Evolutionary conservation across 2,113 vertebrate genomes (phyloP), one percentile per base, ranked within the genome.

Genomic region (Telmatochromis brachygnathus): DNA sequence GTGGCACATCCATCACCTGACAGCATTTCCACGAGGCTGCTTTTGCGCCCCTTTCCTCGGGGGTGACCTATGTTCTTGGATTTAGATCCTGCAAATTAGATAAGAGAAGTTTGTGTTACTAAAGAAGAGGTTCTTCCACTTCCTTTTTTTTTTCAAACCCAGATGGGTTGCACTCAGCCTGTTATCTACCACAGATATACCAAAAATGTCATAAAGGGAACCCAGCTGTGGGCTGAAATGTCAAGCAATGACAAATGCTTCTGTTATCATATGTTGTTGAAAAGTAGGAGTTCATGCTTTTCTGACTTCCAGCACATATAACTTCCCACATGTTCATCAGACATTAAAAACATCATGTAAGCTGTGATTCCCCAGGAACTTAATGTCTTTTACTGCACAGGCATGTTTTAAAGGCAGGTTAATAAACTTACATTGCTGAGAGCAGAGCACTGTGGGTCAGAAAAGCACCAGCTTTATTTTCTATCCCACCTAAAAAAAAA

Each of bases 341-440:
- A 73, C 68, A 45, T 73, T 45, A 73, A 73, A 73, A 45, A 26
- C 37, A 26, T 14, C 42, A 19, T 49, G 39, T 73, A 17, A 73
- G 39, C 39, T 47, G 14, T 0, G 0, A 11, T 75, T 62, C 39
- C 0, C 5, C 6, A 19, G 39, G 14, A 26, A 26, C 3, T 4
- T 73, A 73, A 60, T 30, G 56, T 30, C 2, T 30, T 0, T 60
- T 30, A 60, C 56, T 60, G 26, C 26, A 60, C 56, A 30, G 26
- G 0, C 26, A 30, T 3, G 56, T 60, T 60, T 60, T 60, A 60
- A 33, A 60, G 28, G 56, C 15, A 62, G 9, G 58, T 1, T 62
- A 62, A 62, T 60, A 60, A 60, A 2, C 15, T 6, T 4, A 6
- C 15, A 33, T 60, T 1, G 28, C 58, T 60, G 58, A 33, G 58